Evolutionary conservation across 2,797 vertebrate genomes (phyloP).

Genomic region (Aphelocoma californica): DNA sequence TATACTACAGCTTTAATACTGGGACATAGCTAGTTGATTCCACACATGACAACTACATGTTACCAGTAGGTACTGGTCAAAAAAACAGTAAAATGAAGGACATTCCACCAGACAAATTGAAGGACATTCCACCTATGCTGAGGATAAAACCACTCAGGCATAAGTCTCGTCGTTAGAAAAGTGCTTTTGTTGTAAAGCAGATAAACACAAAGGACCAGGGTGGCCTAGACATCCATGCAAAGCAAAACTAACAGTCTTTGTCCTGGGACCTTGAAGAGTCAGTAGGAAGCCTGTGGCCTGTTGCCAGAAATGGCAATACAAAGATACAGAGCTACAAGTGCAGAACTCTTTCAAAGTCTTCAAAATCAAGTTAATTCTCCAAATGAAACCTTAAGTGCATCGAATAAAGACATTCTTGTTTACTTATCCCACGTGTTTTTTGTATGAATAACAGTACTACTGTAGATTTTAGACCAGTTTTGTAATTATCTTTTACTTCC

Average conservation of each 20-base stretch:
- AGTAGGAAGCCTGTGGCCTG: not conserved
- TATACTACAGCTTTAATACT: not conserved
- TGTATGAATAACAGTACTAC: not conserved
- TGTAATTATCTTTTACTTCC: not conserved
- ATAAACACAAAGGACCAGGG: not conserved
- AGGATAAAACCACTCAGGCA: not conserved
- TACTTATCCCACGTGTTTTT: not conserved
- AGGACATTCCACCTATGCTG: not conserved
- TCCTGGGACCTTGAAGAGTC: not conserved
- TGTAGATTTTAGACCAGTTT: not conserved
- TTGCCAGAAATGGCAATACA: not conserved
- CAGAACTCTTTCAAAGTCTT: not conserved
- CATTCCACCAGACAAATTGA: not conserved
- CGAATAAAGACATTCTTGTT: not conserved
- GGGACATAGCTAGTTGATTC: not conserved
- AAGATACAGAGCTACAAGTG: not conserved
- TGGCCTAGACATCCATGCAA: not conserved
- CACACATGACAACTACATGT: not conserved
- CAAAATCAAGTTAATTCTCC: not conserved
- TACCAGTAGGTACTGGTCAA: not conserved
- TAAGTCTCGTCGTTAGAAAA: fast-evolving
- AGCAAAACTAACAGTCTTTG: not conserved
- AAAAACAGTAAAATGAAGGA: fast-evolving
- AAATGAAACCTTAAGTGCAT: not conserved
- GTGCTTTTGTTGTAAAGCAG: not conserved